phyloP scores from a whole-genome alignment of 2,888 invertebrate species.

The Perithous albicinctus region DNA sequence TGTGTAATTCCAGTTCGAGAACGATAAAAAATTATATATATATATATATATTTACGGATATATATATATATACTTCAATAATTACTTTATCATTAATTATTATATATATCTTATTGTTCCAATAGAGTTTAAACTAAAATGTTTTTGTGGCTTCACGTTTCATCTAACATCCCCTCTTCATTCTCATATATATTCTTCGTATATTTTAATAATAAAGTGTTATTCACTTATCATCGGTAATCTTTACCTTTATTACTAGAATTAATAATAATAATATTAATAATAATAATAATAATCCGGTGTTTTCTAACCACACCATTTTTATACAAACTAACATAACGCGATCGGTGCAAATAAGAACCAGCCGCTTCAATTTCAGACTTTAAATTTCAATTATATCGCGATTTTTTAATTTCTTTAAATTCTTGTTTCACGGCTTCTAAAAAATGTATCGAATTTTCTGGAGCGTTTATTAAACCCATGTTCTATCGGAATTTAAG shows the following conservation, averaged over 20 bases:
- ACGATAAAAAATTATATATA: conserved; percentile 66
- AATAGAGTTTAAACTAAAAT: conserved; percentile 78
- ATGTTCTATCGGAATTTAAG: background rate
- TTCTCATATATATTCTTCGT: conserved; percentile 63
- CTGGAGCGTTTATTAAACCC: background rate
- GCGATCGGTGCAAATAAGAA: conserved; percentile 75
- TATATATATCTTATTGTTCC: conserved; percentile 79
- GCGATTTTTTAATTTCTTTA: background rate
- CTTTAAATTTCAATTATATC: conserved; percentile 29
- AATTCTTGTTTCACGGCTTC: background rate
- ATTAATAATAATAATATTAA: conserved; percentile 57
- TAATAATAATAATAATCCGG: conserved; percentile 68
- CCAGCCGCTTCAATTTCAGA: conserved; percentile 69
- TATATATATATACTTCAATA: conserved; percentile 68
- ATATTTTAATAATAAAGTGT: conserved; percentile 77
- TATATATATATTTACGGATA: conserved; percentile 57
- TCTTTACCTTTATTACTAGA: conserved; percentile 47
- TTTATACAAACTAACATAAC: conserved; percentile 72
- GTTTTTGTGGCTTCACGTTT: conserved; percentile 70
- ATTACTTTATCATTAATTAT: conserved; percentile 76
- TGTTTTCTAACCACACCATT: conserved; percentile 74
- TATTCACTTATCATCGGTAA: conserved; percentile 77
- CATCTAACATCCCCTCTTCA: conserved; percentile 57
- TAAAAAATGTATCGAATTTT: background rate
- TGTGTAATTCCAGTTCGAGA: conserved; percentile 65